These are phyloP conservation scores for Erebia aethiops DNA, from an alignment of 2,888 invertebrate genomes.

Conservation along the genomic window DNA sequence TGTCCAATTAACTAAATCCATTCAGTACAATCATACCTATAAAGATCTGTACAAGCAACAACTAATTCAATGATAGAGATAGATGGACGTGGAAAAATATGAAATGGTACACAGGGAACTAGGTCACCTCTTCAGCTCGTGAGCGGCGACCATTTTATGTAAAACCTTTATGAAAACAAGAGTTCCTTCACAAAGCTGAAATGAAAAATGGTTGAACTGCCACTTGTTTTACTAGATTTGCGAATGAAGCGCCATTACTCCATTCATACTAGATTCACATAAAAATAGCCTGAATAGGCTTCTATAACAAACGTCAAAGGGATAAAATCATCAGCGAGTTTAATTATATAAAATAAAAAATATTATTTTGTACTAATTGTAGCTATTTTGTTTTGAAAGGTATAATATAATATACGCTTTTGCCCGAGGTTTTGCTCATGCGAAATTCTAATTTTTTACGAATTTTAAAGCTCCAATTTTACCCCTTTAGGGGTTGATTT, in stretches of 20 bases:
- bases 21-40: not conserved
- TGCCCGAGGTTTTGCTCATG: no score
- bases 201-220: constrained; percentile 5
- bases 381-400: no score
- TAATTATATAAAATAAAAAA: not conserved
- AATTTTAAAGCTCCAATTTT: no score
- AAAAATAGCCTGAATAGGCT: constrained; percentile 1
- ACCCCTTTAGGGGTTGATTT: no score
- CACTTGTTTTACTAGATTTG: constrained; percentile 24
- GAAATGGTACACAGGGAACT: constrained; percentile 22
- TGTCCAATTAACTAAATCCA: not conserved
- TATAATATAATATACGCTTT: no score
- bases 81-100: constrained; percentile 9
- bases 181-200: constrained; percentile 18
- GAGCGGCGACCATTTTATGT: constrained; percentile 25
- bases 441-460: no score
- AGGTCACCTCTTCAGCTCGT: constrained; percentile 14
- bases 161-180: constrained; percentile 24
- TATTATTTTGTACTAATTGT: not conserved
- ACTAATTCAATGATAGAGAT: constrained; percentile 11
- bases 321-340: not conserved
- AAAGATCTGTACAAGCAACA: constrained; percentile 2
- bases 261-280: constrained; percentile 10
- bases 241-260: constrained; percentile 14
- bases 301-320: constrained; percentile 11